These are phyloP conservation scores for Epirrhoe alternata DNA, from an alignment of 2,888 invertebrate genomes.

Conservation along the genomic window DNA sequence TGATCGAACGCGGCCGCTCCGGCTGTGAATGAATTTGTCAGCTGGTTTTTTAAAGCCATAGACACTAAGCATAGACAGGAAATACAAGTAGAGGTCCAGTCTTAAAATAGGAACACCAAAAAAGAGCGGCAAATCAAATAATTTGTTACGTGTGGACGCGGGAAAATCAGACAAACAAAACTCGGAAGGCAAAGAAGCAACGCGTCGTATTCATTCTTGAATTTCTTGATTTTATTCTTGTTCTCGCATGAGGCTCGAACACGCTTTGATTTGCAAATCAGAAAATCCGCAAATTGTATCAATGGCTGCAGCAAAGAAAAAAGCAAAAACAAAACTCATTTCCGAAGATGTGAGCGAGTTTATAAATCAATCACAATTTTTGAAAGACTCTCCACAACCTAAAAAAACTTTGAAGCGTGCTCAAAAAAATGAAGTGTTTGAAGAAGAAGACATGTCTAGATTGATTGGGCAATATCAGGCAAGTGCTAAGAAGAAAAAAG, in stretches of 20 bases:
- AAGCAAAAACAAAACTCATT: slow-evolving; percentile 60
- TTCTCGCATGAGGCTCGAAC: too few relatives aligned
- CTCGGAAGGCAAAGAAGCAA: not conserved
- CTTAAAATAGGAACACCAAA: not conserved
- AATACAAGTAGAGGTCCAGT: not conserved
- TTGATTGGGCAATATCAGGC: slow-evolving; percentile 57
- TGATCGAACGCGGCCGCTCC: not conserved
- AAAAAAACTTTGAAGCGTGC: slow-evolving; percentile 62
- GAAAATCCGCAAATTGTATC: not conserved
- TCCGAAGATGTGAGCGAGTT: slow-evolving; percentile 63
- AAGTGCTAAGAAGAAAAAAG: slow-evolving; percentile 63
- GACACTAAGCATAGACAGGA: too few relatives aligned
- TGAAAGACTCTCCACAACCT: slow-evolving; percentile 59
- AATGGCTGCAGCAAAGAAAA: slow-evolving; percentile 64
- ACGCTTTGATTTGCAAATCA: too few relatives aligned
- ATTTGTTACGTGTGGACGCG: not conserved
- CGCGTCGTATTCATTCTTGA: too few relatives aligned
- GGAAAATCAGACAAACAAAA: not conserved
- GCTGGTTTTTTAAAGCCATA: not conserved
- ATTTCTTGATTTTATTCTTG: too few relatives aligned
- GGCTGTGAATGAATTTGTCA: not conserved
- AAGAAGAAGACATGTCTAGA: slow-evolving; percentile 60
- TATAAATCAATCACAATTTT: slow-evolving; percentile 61
- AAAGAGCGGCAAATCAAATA: not conserved
- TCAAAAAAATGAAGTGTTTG: slow-evolving; percentile 49